Percentiles rank a stretch among this genome's conserved stretches.
Evolutionary conservation across 1,140 invertebrate genomes (phyloP).

Genomic region (Hermatobates lingyangjiaoensis): DNA sequence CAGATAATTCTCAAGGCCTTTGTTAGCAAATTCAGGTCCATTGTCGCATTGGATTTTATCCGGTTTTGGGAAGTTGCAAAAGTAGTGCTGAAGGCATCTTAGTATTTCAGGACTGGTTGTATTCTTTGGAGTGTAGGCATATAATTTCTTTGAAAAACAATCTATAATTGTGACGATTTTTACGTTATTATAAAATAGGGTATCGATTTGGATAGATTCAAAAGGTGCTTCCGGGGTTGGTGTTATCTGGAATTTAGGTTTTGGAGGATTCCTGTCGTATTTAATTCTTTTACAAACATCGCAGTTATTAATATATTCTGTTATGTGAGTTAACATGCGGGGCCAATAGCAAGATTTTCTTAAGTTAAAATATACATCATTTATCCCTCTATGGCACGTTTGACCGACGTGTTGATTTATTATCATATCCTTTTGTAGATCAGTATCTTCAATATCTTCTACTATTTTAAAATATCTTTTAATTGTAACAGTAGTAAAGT

Average conservation of each 20-base stretch:
- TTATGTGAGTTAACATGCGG: background rate
- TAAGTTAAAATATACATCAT: constrained; percentile 1
- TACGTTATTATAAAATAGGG: background rate
- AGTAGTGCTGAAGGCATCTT: background rate
- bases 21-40: background rate
- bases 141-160: constrained; percentile 2
- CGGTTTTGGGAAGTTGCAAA: background rate
- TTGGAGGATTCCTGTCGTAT: constrained; percentile 1
- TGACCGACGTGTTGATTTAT: constrained; percentile 1
- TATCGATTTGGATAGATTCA: background rate
- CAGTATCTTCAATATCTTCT: background rate
- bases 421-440: background rate
- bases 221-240: background rate
- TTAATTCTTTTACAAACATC: constrained; percentile 1
- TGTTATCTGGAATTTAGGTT: background rate
- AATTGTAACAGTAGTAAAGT: background rate
- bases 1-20: background rate
- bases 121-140: background rate
- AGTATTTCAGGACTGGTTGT: background rate
- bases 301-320: constrained; percentile 1
- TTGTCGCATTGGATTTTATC: background rate
- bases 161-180: constrained; percentile 1
- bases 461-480: background rate
- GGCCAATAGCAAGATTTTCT: constrained; percentile 1
- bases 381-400: constrained; percentile 2